A percentile compares a stretch with the other conserved stretches of the same genome.
phyloP scores from a whole-genome alignment of 2,797 vertebrate species.

The Acrocephalus scirpaceus region DNA sequence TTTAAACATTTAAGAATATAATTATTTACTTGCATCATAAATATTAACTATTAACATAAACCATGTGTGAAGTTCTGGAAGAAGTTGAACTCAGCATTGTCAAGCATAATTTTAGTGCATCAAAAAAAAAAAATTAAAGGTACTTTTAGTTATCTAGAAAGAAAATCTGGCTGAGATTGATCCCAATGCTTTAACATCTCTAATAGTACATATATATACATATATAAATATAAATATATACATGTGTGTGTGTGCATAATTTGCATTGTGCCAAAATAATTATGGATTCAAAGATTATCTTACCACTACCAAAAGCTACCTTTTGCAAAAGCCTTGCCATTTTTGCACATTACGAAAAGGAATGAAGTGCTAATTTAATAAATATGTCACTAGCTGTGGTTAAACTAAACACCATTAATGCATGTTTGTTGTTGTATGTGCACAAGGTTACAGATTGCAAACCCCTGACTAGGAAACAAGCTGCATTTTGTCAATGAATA shows the following conservation, averaged over 20 bases:
- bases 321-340: slow-evolving; percentile 21
- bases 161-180: background rate
- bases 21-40: slow-evolving; percentile 68
- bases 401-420: slow-evolving; percentile 58
- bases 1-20: slow-evolving; percentile 63
- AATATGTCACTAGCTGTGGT: slow-evolving; percentile 50
- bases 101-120: background rate
- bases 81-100: background rate
- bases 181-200: background rate
- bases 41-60: slow-evolving; percentile 63
- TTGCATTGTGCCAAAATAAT: background rate
- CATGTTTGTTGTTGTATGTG: slow-evolving; percentile 38
- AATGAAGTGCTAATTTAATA: slow-evolving; percentile 76
- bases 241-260: background rate
- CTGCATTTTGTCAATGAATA: slow-evolving; percentile 64
- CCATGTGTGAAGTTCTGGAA: background rate
- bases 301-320: background rate
- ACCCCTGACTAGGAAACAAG: slow-evolving; percentile 23
- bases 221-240: background rate
- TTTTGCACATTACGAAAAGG: slow-evolving; percentile 46
- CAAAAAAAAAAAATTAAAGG: background rate
- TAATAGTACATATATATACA: background rate
- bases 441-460: slow-evolving; percentile 42
- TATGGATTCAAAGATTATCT: background rate
- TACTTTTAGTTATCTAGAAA: background rate